Base-by-base conservation (phyloP, 2,888 invertebrate species). In the Eudemis profundana region DNA sequence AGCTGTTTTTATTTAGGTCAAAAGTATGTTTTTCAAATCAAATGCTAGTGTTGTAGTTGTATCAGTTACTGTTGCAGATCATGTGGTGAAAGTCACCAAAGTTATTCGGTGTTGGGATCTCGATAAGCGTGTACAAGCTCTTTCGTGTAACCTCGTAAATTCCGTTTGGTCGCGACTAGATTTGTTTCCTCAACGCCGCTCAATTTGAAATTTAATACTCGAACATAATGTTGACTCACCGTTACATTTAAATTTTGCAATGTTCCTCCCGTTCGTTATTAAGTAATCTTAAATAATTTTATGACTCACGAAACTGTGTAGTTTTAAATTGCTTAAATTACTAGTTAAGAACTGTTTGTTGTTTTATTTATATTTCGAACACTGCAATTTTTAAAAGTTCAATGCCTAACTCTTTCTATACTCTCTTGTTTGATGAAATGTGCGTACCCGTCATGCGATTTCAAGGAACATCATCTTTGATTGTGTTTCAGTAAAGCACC, bases 181-280 rank as follows among this genome's bases (percentile, higher is more conserved):
- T 84, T 85, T 85, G 86, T 84, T 77, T 77, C 72, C 74, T 72
- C 76, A 78, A 83, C 77, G 80, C 76, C 70, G 74, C 82, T 82
- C 81, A 74, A 73, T 82, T 79, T 84, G 88, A 84, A 89, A 88
- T 85, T 78, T 77, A 86, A 89, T 84, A 86, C 84, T 81, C 68
- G 50, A 75, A 82, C 79, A 76, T 78, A 75, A 78, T 70, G 78
- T 79, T 88, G 88, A 88, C 82, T 87, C 87, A 88, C 81, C 73
- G 71, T 72, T 79, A 78, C 77, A 76, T 78, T 82, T 81, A 78
- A 77, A 78, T 80, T 84, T 83, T 84, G 79, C 81, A 85, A 84
- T 75, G 73, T 74, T 75, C 67, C 72, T 69, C 68, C 72, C 73
- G 74, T 74, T 68, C 72, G 60, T 57, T 60, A 29, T 51, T 47